Percentiles rank a stretch among this genome's conserved stretches.
Evolutionary conservation across 2,888 invertebrate species (phyloP).

Genomic region (Campaea margaritaria): DNA sequence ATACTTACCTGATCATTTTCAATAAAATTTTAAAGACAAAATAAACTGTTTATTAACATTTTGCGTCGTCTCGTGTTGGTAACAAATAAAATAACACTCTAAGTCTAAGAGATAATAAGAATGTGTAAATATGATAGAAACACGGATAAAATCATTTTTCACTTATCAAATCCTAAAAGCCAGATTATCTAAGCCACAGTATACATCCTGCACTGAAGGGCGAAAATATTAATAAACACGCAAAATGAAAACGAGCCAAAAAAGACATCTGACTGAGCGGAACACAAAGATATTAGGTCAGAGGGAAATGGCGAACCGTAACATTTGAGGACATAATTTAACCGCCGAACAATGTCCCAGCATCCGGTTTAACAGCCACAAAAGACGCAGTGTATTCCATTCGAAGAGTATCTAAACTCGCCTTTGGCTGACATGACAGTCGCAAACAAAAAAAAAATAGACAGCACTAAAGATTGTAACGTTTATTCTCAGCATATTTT

Average conservation of each 20-base stretch:
- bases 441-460: no score
- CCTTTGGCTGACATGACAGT: no score
- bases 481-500: no score
- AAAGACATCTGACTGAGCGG: slow-evolving; percentile 40
- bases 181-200: slow-evolving; percentile 33
- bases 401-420: slow-evolving; percentile 28
- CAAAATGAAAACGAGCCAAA: slow-evolving; percentile 44
- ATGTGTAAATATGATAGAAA: slow-evolving; percentile 16
- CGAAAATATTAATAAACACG: slow-evolving; percentile 45
- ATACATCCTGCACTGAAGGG: slow-evolving; percentile 31
- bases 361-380: slow-evolving; percentile 54
- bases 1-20: no score
- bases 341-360: slow-evolving; percentile 58
- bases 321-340: slow-evolving; percentile 66
- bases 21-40: no score
- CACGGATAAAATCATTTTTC: slow-evolving; percentile 23
- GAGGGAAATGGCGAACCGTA: slow-evolving; percentile 58
- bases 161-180: slow-evolving; percentile 30
- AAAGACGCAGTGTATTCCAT: slow-evolving; percentile 37
- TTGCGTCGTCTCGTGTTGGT: not conserved
- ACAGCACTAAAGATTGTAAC: no score
- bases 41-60: no score
- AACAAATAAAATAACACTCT: not conserved
- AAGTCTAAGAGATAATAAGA: not conserved
- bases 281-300: slow-evolving; percentile 56